Conservation (phyloP, 2,113 vertebrate genomes). For the Micronisus gabar region DNA sequence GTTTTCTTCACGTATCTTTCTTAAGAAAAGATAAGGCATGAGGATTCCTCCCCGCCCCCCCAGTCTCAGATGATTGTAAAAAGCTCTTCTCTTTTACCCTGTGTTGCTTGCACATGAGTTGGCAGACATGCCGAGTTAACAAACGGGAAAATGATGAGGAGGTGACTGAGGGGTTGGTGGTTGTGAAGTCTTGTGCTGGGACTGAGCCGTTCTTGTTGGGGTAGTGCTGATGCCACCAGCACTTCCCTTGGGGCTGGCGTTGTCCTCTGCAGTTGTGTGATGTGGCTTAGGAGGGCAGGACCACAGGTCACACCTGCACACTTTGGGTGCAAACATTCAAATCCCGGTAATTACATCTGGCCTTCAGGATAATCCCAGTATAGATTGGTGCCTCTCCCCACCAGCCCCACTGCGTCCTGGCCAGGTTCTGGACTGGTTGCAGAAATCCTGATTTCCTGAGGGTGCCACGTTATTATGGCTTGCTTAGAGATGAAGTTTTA, state of each 20-base stretch:
- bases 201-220: background rate
- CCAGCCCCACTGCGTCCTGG: background rate
- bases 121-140: background rate
- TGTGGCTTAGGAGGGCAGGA: background rate
- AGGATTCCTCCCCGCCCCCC: background rate
- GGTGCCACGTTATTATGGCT: background rate
- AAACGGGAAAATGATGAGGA: background rate
- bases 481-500: background rate
- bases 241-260: background rate
- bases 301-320: fast-evolving
- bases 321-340: background rate
- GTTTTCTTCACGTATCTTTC: background rate
- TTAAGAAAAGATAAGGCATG: background rate
- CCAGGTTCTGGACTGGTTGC: background rate
- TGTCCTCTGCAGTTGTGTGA: background rate
- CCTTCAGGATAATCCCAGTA: background rate
- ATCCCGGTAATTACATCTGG: background rate
- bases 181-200: background rate
- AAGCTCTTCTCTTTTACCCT: background rate
- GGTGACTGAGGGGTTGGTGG: background rate
- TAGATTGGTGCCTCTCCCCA: background rate
- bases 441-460: background rate
- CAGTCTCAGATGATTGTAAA: background rate
- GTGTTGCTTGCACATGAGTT: background rate
- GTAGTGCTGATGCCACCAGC: background rate